Conservation (phyloP, 2,113 vertebrate species). For the Engraulis encrasicolus region DNA sequence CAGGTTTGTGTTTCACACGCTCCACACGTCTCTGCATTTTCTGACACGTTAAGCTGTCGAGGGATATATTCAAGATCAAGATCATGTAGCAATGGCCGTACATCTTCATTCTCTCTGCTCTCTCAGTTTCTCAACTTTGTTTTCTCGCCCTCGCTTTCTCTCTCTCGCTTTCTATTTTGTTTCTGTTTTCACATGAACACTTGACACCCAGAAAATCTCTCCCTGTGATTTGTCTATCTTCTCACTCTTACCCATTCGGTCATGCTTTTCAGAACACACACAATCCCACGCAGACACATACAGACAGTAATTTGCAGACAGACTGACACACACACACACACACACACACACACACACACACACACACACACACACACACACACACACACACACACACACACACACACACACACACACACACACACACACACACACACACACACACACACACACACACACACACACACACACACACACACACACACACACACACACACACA, state of each 20-base stretch:
- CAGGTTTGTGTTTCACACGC: slow-evolving; percentile 70
- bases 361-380: background rate
- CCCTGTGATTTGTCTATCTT: background rate
- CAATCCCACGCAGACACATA: background rate
- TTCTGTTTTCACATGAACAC: slow-evolving; percentile 15
- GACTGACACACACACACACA: background rate
- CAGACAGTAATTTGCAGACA: too few species aligned
- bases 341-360: background rate
- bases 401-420: slow-evolving; percentile 26
- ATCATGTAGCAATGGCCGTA: background rate
- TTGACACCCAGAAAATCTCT: background rate
- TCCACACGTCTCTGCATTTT: background rate
- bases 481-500: background rate
- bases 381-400: background rate
- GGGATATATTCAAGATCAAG: background rate
- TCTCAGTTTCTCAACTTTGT: background rate
- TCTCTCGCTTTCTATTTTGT: too few species aligned
- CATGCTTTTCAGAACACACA: background rate
- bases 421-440: background rate
- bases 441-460: background rate
- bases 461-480: slow-evolving; percentile 25
- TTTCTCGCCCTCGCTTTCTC: background rate
- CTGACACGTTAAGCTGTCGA: background rate
- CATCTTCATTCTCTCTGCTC: background rate
- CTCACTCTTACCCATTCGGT: background rate